These are phyloP conservation scores for Rhorus exstirpatorius DNA, from an alignment of 2,888 invertebrate genomes.

Conservation along the genomic window DNA sequence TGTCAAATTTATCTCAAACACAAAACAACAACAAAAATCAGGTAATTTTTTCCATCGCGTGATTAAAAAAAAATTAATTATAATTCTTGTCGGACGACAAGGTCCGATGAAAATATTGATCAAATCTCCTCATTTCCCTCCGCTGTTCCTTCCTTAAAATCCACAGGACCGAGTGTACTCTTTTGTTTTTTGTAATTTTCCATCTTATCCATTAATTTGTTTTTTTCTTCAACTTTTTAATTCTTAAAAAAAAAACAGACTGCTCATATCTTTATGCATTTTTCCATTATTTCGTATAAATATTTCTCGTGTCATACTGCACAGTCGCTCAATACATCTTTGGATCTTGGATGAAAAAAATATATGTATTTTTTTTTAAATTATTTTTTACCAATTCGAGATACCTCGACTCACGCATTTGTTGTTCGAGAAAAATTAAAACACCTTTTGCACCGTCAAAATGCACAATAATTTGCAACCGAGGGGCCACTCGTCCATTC, in stretches of 20 bases:
- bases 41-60: no score
- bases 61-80: no score
- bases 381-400: no score
- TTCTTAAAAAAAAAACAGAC: slow-evolving; percentile 58
- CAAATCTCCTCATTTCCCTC: slow-evolving; percentile 61
- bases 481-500: slow-evolving; percentile 55
- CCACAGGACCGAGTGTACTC: slow-evolving; percentile 68
- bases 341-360: slow-evolving; percentile 7
- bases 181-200: slow-evolving; percentile 45
- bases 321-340: slow-evolving; percentile 9
- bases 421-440: background rate
- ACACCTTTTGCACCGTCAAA: slow-evolving; percentile 17
- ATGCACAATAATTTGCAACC: slow-evolving; percentile 40
- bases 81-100: background rate
- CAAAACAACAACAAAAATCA: no score
- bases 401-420: no score
- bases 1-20: no score
- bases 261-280: slow-evolving; percentile 60
- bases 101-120: slow-evolving; percentile 35
- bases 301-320: slow-evolving; percentile 53
- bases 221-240: slow-evolving; percentile 40
- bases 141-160: slow-evolving; percentile 54
- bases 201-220: slow-evolving; percentile 26
- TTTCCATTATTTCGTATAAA: slow-evolving; percentile 55
- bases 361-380: no score